Conservation (phyloP, 2,888 invertebrate genomes). For the Adela reaumurella region DNA sequence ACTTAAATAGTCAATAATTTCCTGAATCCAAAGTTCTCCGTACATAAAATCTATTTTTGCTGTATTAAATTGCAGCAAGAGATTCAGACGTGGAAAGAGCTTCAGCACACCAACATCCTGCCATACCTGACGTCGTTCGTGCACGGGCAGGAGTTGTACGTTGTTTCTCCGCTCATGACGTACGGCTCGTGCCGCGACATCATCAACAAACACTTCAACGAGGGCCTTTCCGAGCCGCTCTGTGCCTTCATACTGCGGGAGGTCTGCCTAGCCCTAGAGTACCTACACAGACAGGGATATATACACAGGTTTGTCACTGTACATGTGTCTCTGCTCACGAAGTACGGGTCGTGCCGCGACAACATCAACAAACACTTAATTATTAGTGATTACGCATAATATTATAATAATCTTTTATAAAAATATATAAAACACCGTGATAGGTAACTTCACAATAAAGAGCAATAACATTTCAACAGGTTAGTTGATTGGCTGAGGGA, state of each 20-base stretch:
- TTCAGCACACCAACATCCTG: slow-evolving; percentile 76
- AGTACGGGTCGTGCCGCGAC: slow-evolving; percentile 79
- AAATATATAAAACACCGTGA: too few species aligned
- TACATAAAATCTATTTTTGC: too few species aligned
- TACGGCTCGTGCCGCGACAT: slow-evolving; percentile 82
- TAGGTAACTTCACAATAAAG: too few species aligned
- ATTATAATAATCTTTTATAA: too few species aligned
- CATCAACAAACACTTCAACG: slow-evolving; percentile 68
- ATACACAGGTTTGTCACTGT: slow-evolving; percentile 75
- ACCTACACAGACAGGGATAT: slow-evolving; percentile 79
- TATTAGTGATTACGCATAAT: too few species aligned
- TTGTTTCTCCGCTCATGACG: slow-evolving; percentile 79
- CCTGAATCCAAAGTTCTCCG: too few species aligned
- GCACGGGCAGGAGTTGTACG: slow-evolving; percentile 70
- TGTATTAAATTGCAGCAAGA: slow-evolving; percentile 80
- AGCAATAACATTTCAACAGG: too few species aligned
- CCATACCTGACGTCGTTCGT: slow-evolving; percentile 75
- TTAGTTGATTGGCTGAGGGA: too few species aligned
- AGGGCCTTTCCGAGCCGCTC: slow-evolving; percentile 78
- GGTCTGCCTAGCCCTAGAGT: slow-evolving; percentile 74
- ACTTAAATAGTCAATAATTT: too few species aligned
- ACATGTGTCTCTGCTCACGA: slow-evolving; percentile 84
- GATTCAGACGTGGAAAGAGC: slow-evolving; percentile 70
- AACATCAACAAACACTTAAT: slow-evolving; percentile 75
- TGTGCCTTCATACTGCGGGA: slow-evolving; percentile 77